Evolutionary conservation across 1,140 invertebrate genomes (phyloP).

Genomic region (Caenorhabditis latens): DNA sequence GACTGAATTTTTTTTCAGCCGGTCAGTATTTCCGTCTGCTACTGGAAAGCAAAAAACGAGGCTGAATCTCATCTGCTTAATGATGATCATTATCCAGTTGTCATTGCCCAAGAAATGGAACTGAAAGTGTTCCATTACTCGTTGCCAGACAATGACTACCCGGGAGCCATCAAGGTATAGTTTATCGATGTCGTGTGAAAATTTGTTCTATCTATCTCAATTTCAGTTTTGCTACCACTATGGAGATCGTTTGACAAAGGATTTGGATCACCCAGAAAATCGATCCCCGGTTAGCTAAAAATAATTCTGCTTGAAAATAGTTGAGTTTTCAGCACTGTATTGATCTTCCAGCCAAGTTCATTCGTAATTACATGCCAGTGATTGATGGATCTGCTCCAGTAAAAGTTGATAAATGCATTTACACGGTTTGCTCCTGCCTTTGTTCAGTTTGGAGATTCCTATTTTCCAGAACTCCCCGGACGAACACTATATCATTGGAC

Average conservation of each 20-base stretch:
- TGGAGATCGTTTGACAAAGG: conserved; percentile 18
- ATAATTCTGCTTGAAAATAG: background rate
- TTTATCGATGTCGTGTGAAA: background rate
- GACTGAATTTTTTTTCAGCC: conserved; percentile 7
- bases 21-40: conserved; percentile 48
- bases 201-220: background rate
- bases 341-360: conserved; percentile 54
- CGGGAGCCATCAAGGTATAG: conserved; percentile 46
- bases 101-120: conserved; percentile 46
- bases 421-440: background rate
- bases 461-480: conserved; percentile 49
- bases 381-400: conserved; percentile 20
- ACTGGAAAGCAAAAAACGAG: conserved; percentile 45
- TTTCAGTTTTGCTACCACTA: conserved; percentile 60
- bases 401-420: conserved; percentile 58
- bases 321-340: conserved; percentile 25
- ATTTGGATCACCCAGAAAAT: background rate
- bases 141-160: conserved; percentile 57
- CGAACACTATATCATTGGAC: conserved; percentile 57
- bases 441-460: background rate
- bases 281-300: background rate
- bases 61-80: background rate
- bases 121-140: conserved; percentile 30
- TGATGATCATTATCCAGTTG: conserved; percentile 51
- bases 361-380: conserved; percentile 50